phyloP scores from a whole-genome alignment of 2,113 vertebrate species.

The Corythornis cristatus region DNA sequence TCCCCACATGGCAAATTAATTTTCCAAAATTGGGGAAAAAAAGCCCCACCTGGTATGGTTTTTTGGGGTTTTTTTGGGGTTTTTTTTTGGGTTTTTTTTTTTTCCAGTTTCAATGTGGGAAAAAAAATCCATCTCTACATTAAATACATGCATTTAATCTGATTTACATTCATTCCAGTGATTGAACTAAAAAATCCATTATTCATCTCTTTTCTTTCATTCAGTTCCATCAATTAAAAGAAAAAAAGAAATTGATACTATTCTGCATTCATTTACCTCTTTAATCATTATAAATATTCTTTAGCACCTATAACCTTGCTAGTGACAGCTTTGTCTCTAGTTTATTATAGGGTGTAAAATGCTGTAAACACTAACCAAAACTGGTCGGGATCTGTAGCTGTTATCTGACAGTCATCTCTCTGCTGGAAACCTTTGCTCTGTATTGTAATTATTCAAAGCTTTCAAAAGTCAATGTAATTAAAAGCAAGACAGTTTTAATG shows the following conservation, averaged over 20 bases:
- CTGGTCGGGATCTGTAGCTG: not conserved
- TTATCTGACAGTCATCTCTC: not conserved
- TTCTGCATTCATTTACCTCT: not conserved
- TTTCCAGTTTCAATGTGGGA: rapidly evolving
- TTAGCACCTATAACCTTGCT: not conserved
- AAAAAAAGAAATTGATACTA: not conserved
- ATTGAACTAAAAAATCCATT: not conserved
- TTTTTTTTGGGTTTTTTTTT: not conserved
- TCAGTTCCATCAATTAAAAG: not conserved
- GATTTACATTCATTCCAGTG: not conserved
- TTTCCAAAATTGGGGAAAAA: not conserved
- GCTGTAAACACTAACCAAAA: not conserved
- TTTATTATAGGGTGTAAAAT: not conserved
- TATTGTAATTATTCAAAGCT: slow-evolving; percentile 17
- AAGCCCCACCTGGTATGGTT: no score
- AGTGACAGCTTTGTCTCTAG: not conserved
- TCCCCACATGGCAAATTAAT: not conserved
- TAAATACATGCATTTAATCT: not conserved
- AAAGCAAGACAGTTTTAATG: not conserved
- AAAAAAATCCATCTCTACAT: not conserved
- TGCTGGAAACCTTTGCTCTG: not conserved
- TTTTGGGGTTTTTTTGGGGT: no score
- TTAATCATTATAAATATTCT: not conserved
- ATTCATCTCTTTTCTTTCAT: not conserved
- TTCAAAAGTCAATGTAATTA: slow-evolving; percentile 39